Evolutionary conservation across 2,113 vertebrate species (phyloP), one percentile per base, ranked within the genome.

Genomic region (Colaptes auratus): DNA sequence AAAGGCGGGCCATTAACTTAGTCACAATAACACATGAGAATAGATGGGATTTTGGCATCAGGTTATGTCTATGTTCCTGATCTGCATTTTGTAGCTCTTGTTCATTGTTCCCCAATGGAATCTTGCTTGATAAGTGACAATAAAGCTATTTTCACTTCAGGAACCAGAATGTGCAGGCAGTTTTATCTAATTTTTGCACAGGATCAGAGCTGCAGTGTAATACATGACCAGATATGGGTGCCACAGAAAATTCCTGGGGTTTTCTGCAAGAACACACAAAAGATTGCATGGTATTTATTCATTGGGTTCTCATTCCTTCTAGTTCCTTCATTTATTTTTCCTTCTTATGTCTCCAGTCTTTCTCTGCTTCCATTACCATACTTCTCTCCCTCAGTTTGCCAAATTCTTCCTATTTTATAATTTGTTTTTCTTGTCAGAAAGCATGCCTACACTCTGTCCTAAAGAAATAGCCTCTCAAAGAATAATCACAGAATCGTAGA

Each of bases 21-120:
- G 70, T 89, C 77, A 36, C 24, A 72, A 24, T 66, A 69, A 94
- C 81, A 95, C 90, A 92, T 76, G 59, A 28, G 39, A 21, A 75
- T 71, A 39, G 79, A 80, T 67, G 77, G 73, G 50, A 83, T 94
- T 94, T 87, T 5, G 3, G 58, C 76, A 93, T 90, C 76, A 90
- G 19, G 55, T 93, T 95, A 91, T 82, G 70, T 86, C 92, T 95
- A 91, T 82, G 70, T 86, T 95, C 85, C 82, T 83, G 46, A 94
- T 42, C 20, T 89, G 31, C 65, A 65, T 85, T 89, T 93, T 82
- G 86, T 0, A 1, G 20, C 24, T 52, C 35, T 75, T 65, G 80
- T 44, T 18, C 60, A 72, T 88, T 75, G 27, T 69, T 93, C 86
- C 79, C 61, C 33, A 44, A 36, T 44, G 92, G 72, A 92, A 61